phyloP scores from a whole-genome alignment of 2,797 vertebrate species.

The Macropus fuliginosus region DNA sequence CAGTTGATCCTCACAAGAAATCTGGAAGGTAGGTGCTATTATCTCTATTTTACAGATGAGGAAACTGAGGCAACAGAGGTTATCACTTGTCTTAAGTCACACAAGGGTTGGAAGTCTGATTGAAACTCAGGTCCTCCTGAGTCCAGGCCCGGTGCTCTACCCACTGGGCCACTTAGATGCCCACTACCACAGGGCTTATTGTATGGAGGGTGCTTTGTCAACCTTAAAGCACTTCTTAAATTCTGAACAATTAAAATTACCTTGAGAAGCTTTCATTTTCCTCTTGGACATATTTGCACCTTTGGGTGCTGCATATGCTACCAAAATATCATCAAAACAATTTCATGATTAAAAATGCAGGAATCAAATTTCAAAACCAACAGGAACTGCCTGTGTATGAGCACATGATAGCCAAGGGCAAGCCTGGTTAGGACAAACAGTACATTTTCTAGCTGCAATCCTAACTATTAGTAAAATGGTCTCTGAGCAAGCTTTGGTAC shows the following conservation, averaged over 20 bases:
- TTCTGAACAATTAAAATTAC: not conserved
- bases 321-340: not conserved
- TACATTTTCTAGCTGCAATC: not conserved
- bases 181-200: not conserved
- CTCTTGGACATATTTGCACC: not conserved
- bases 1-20: not conserved
- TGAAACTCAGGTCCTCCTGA: not conserved
- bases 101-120: not conserved
- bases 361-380: not conserved
- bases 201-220: not conserved
- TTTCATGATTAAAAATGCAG: not conserved
- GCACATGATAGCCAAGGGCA: not conserved
- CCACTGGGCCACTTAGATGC: not conserved
- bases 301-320: not conserved
- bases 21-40: not conserved
- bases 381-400: not conserved
- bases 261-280: not conserved
- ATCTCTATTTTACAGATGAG: not conserved
- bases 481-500: not conserved
- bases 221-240: not conserved
- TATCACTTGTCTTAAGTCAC: not conserved
- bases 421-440: not conserved
- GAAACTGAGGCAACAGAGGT: not conserved
- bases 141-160: not conserved
- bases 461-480: not conserved